Base-by-base conservation (phyloP, 2,113 vertebrate species). In the Semnornis frantzii region DNA sequence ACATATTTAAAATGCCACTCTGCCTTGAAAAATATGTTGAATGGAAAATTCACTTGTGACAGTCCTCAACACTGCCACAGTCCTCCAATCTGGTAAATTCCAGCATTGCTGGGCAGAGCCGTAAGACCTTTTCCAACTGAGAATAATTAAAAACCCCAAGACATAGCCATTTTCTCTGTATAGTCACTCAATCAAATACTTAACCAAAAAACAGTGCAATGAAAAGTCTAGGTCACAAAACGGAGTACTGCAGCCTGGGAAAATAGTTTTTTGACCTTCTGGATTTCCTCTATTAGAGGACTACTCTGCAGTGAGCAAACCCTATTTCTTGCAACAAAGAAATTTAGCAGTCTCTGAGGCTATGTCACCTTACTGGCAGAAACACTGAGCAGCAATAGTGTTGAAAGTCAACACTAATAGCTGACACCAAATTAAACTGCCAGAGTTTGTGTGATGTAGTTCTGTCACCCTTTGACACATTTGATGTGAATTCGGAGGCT, bases 381-480 rank as follows among this genome's bases (percentile, higher is more conserved):
- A 98, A 96, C 97, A 96, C 92, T 86, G 93, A 95, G 87, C 77
- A 0, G 96, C 93, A 95, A 80, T 94, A 93, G 94, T 21, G 75
- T 76, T 86, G 95, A 95, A 95, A 97, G 97, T 97, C 96, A 97
- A 96, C 97, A 94, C 97, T 97, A 98, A 97, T 97, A 97, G 97
- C 95, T 84, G 93, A 96, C 96, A 97, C 95, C 97, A 97, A 97
- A 98, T 98, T 97, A 98, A 97, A 97, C 95, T 97, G 95, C 96
- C 96, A 97, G 97, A 86, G 91, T 96, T 63, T 54, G 95, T 93
- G 97, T 97, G 97, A 97, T 97, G 96, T 91, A 96, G 95, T 68
- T 97, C 95, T 96, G 96, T 97, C 96, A 97, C 95, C 95, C 95
- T 94, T 96, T 94, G 96, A 97, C 97, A 97, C 86, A 93, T 97